Conservation (phyloP, 2,113 vertebrate species). For the Budorcas taxicolor region DNA sequence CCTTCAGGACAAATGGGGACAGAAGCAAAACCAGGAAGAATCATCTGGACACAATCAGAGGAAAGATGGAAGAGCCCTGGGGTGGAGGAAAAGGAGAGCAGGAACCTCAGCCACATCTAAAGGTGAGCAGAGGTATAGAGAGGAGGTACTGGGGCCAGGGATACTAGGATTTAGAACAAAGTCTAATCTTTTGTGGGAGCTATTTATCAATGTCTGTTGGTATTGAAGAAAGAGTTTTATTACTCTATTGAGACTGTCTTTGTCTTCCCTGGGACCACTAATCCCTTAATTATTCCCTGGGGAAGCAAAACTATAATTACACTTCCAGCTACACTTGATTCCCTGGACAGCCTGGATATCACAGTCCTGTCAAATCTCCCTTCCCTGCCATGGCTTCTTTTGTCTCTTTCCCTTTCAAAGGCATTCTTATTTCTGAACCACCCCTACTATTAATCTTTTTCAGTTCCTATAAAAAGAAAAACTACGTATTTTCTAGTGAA, state of each 20-base stretch:
- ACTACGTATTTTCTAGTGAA: constrained; percentile 4
- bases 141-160: neutral
- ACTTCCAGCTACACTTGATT: neutral
- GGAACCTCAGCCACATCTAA: neutral
- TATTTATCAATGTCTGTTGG: neutral
- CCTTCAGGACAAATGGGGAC: neutral
- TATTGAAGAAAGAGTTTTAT: constrained; percentile 16
- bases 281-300: constrained; percentile 31
- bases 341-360: neutral
- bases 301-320: constrained; percentile 28
- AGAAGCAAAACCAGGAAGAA: neutral
- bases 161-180: neutral
- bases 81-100: neutral
- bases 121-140: neutral
- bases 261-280: constrained; percentile 29
- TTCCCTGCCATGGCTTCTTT: neutral
- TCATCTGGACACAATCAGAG: neutral
- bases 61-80: neutral
- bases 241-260: constrained; percentile 28
- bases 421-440: neutral
- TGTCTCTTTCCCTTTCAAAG: neutral
- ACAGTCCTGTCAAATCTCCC: neutral
- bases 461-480: neutral
- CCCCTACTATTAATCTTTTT: neutral
- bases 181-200: neutral